Evolutionary conservation across 2,113 vertebrate genomes (phyloP), one percentile per base, ranked within the genome.

Genomic region (Phyllopteryx taeniolatus): DNA sequence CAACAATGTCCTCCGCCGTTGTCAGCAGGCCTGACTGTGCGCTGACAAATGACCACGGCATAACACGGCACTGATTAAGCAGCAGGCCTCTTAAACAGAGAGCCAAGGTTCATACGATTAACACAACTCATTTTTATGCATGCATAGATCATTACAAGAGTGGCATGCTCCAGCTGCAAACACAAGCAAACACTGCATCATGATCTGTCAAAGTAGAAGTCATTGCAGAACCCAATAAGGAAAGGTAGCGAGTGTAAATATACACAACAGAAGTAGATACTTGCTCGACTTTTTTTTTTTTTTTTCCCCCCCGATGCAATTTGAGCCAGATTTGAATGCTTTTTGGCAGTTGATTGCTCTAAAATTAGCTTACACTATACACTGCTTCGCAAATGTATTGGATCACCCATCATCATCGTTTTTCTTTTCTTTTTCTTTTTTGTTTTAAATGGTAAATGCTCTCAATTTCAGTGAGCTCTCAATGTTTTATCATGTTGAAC

Each of bases 1-100:
- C 78, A 82, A 64, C 71, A 70, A 31, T 63, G 71, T 73, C 69
- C 74, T 63, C 71, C 8, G 56, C 73, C 74, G 76, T 75, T 76
- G 79, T 62, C 77, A 82, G 71, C 74, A 78, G 69, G 44, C 81
- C 60, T 88, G 78, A 83, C 75, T 77, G 33, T 44, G 59, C 70
- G 67, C 74, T 88, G 85, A 86, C 68, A 82, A 88, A 89, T 79
- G 80, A 72, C 80, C 75, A 65, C 79, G 80, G 75, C 79, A 79
- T 88, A 88, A 90, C 90, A 89, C 88, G 90, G 68, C 80, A 85
- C 87, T 88, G 86, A 90, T 91, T 89, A 89, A 90, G 86, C 85
- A 81, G 85, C 79, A 77, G 79, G 83, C 76, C 84, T 88, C 85
- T 87, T 82, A 86, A 61, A 86, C 82, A 79, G 75, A 86, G 74